These are phyloP conservation scores for Argyrosomus regius DNA, from an alignment of 2,797 vertebrate species.

Conservation along the genomic window DNA sequence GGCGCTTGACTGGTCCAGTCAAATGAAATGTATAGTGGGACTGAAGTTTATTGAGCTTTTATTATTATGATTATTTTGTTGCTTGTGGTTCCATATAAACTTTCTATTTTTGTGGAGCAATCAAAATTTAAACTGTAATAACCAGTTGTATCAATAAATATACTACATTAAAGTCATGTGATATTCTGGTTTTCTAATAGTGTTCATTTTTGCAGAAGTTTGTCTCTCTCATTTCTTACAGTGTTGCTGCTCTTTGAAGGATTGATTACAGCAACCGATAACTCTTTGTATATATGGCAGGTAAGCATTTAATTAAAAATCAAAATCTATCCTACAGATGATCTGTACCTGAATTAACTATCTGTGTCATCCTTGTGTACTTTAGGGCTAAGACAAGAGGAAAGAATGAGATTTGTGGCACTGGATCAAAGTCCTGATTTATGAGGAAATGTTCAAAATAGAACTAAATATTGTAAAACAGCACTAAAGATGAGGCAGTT, in stretches of 20 bases:
- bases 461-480: background rate
- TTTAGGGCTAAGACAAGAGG: background rate
- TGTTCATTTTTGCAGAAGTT: background rate
- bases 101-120: background rate
- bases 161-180: background rate
- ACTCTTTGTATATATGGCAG: background rate
- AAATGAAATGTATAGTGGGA: too few species aligned
- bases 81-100: background rate
- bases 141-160: background rate
- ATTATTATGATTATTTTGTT: too few species aligned
- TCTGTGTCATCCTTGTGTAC: too few species aligned
- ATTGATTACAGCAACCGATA: background rate
- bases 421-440: background rate
- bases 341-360: too few species aligned
- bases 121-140: background rate
- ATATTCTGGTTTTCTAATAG: background rate
- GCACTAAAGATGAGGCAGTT: background rate
- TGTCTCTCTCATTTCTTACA: background rate
- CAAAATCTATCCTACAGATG: background rate
- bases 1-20: too few species aligned
- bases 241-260: background rate
- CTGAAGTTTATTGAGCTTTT: too few species aligned
- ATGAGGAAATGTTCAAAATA: background rate
- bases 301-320: background rate
- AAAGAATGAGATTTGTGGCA: background rate